Conservation (phyloP, 37 sponge, comb jelly and placozoan genomes). For the Bolinopsis microptera region DNA sequence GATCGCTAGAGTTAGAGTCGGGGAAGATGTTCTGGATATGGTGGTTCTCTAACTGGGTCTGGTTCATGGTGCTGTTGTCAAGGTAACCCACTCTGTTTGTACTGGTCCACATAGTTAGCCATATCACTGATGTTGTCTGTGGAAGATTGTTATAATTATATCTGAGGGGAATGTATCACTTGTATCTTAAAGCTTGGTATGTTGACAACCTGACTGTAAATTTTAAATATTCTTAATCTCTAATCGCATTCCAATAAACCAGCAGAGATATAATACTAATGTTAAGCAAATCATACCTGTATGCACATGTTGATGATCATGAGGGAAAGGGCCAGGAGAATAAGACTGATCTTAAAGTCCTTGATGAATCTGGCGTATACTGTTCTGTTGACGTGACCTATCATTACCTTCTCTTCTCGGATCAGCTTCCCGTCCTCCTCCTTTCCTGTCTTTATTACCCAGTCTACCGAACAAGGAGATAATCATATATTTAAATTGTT, state of each 20-base stretch:
- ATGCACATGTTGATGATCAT: background rate
- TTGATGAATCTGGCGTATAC: background rate
- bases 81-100: background rate
- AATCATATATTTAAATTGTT: no score
- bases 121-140: background rate
- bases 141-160: no score
- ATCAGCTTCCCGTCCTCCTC: background rate
- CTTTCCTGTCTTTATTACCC: background rate
- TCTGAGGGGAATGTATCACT: no score
- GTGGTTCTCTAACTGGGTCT: background rate
- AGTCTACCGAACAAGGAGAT: background rate
- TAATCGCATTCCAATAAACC: no score
- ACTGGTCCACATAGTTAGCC: conserved; percentile 30
- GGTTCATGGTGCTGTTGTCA: background rate
- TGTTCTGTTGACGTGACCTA: background rate
- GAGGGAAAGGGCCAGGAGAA: background rate
- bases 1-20: background rate
- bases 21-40: background rate
- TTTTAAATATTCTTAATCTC: no score
- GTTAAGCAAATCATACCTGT: background rate
- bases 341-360: background rate
- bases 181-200: no score
- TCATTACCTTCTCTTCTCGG: background rate
- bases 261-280: no score
- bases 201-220: no score